Evolutionary conservation across 1,140 invertebrate species (phyloP), one percentile per base, ranked within the genome.

Genomic region (Drosophila subobscura): DNA sequence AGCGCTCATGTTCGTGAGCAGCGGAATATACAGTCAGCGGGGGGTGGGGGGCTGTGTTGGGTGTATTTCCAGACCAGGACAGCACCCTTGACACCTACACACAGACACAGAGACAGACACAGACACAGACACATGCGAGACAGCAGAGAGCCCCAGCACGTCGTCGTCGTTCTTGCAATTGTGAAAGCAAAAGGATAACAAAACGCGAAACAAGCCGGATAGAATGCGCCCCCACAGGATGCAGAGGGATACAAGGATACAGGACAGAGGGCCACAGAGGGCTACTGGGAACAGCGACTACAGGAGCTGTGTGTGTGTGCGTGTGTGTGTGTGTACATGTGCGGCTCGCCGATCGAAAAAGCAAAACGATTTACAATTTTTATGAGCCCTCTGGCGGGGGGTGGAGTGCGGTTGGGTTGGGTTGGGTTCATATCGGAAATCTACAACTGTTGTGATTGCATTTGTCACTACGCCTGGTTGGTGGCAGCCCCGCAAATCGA

Each of bases 71-170:
- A 37, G 64, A 47, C 58, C 74, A 83, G 74, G 63, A 86, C 78
- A 86, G 75, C 85, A 88, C 78, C 83, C 83, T 81, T 68, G 83
- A 86, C 83, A 88, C 83, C 83, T 86, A 81, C 83, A 77, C 64
- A 47, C 27, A 47, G 59, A 61, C 44, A 67, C 37, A 56, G 12
- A 73, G 45, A 59, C 60, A 58, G 37, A 47, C 54, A 53, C 42
- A n/a, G n/a, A n/a, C n/a, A 64, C 40, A 49, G 20, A 49, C 27
- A 72, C 37, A 52, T 41, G 45, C 12, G 7, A 29, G 40, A 23
- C 3, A 23, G 2, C 27, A 72, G 20, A 40, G 42, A 45, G 46
- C 64, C 58, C 58, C 58, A 51, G 70, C 79, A 81, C 79, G 79
- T 74, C 61, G 79, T 74, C 67, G 57, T 67, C 61, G 57, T 67